A percentile compares a stretch with the other conserved stretches of the same genome.
phyloP scores from a whole-genome alignment of 2,888 invertebrate genomes.

The Tholera decimalis region DNA sequence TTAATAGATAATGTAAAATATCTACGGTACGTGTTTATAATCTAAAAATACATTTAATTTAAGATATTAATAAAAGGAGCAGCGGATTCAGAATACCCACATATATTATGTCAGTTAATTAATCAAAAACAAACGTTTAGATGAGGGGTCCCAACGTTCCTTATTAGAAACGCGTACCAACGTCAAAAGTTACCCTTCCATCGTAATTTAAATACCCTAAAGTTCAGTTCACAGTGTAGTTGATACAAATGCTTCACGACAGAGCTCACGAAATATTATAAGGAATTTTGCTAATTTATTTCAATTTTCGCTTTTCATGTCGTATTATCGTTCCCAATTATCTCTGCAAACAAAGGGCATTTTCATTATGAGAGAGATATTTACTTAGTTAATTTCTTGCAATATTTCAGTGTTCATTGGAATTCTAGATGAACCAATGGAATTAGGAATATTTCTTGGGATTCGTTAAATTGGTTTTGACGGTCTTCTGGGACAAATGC shows the following conservation, averaged over 20 bases:
- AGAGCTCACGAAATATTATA: constrained; percentile 65
- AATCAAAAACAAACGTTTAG: constrained; percentile 49
- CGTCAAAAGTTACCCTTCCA: constrained; percentile 66
- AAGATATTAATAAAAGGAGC: constrained; percentile 16
- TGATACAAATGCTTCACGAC: constrained; percentile 63
- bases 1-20: not conserved
- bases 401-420: constrained; percentile 63
- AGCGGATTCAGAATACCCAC: not conserved
- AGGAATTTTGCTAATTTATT: constrained; percentile 71
- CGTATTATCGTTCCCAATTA: constrained; percentile 73
- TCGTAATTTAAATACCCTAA: constrained; percentile 67
- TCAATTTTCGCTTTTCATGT: constrained; percentile 75
- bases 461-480: constrained; percentile 49
- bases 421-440: constrained; percentile 55
- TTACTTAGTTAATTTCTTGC: constrained; percentile 68
- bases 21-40: not conserved
- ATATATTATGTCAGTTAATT: constrained; percentile 27
- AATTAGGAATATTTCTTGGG: constrained; percentile 52
- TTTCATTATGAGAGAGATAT: constrained; percentile 70
- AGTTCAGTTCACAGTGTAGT: constrained; percentile 66
- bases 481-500: constrained; percentile 27
- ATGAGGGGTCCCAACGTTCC: constrained; percentile 35
- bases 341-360: constrained; percentile 69
- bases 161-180: constrained; percentile 38
- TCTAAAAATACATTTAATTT: constrained; percentile 23